Evolutionary conservation across 2,888 invertebrate species (phyloP).

Genomic region (Shargacucullia verbasci): DNA sequence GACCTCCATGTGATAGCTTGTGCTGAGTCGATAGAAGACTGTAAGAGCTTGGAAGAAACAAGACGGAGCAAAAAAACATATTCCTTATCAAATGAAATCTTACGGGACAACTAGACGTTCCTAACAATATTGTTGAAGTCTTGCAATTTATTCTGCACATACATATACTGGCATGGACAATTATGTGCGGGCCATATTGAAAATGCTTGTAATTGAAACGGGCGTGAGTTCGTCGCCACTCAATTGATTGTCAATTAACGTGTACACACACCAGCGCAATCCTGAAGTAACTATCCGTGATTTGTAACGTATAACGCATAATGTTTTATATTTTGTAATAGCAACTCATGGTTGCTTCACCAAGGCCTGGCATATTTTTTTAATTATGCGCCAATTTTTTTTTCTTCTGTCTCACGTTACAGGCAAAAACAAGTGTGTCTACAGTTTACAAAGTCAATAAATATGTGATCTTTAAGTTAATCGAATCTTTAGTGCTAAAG

Average conservation of each 20-base stretch:
- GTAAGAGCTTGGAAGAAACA: too few relatives aligned
- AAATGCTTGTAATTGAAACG: constrained; percentile 57
- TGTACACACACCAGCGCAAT: constrained; percentile 14
- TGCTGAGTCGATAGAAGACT: too few relatives aligned
- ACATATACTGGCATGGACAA: constrained; percentile 32
- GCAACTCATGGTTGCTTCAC: constrained; percentile 1
- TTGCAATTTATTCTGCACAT: constrained; percentile 37
- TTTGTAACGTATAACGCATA: constrained; percentile 10
- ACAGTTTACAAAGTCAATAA: too few relatives aligned
- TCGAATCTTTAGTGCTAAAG: too few relatives aligned
- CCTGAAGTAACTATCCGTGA: constrained; percentile 14
- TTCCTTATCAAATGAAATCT: too few relatives aligned
- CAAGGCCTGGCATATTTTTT: too few relatives aligned
- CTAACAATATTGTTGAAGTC: constrained; percentile 18
- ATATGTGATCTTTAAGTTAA: too few relatives aligned
- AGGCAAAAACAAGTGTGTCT: too few relatives aligned
- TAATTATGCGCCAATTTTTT: too few relatives aligned
- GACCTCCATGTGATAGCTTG: too few relatives aligned
- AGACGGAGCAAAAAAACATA: too few relatives aligned
- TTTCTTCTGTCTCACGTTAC: too few relatives aligned
- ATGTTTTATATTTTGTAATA: constrained; percentile 2
- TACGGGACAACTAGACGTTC: constrained; percentile 10
- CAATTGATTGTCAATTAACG: constrained; percentile 67
- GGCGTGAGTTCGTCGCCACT: constrained; percentile 58
- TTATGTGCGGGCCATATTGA: constrained; percentile 45